Conservation (phyloP, 2,888 invertebrate species). For the Nemoura dubitans region DNA sequence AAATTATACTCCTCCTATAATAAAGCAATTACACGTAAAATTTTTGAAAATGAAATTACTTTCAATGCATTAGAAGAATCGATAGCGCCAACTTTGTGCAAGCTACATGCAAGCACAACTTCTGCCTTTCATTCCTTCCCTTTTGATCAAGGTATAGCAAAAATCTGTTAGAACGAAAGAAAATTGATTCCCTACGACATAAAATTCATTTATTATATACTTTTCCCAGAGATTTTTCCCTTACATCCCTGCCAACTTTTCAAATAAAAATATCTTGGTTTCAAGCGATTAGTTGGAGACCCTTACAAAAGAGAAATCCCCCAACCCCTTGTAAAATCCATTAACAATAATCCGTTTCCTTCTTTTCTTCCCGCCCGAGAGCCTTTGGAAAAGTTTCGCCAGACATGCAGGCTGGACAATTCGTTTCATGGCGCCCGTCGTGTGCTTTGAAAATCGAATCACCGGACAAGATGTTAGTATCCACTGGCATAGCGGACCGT, state of each 20-base stretch:
- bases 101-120: too few relatives aligned
- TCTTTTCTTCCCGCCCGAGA: neutral
- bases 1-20: too few relatives aligned
- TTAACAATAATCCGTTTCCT: slow-evolving; percentile 1
- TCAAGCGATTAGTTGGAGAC: neutral
- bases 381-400: neutral
- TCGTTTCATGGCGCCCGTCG: neutral
- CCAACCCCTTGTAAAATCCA: neutral
- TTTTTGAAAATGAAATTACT: too few relatives aligned
- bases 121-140: too few relatives aligned
- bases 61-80: too few relatives aligned
- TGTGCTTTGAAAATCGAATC: neutral
- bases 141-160: neutral
- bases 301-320: neutral
- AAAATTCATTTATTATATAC: neutral
- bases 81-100: too few relatives aligned
- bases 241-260: neutral
- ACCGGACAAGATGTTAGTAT: too few relatives aligned
- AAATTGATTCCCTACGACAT: neutral
- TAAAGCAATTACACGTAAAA: too few relatives aligned
- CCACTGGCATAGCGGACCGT: too few relatives aligned
- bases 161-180: neutral
- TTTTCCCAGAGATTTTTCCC: neutral
- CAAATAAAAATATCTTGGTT: slow-evolving; percentile 5
- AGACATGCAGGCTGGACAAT: neutral